A percentile compares a stretch with the other conserved stretches of the same genome.
phyloP scores from a whole-genome alignment of 2,888 invertebrate species.

The Nymphalis polychloros region DNA sequence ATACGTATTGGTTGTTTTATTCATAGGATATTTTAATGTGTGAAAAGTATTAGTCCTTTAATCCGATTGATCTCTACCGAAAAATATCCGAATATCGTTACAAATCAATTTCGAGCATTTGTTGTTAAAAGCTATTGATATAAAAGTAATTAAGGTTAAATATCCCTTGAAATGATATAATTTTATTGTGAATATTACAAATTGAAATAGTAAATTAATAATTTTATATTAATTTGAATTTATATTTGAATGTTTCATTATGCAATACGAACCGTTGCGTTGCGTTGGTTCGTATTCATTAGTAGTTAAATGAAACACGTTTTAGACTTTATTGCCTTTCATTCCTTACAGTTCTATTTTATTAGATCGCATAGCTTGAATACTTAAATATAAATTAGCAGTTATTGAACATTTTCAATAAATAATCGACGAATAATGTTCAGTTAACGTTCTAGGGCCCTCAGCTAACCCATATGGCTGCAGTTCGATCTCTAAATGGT shows the following conservation, averaged over 20 bases:
- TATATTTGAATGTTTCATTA: conserved; percentile 2
- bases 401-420: conserved; percentile 16
- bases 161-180: too few relatives aligned
- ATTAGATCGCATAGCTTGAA: conserved; percentile 29
- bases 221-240: neutral
- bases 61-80: too few relatives aligned
- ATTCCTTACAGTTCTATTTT: conserved; percentile 28
- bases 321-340: conserved; percentile 28
- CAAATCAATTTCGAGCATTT: too few relatives aligned
- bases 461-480: neutral
- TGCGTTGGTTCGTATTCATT: conserved; percentile 29
- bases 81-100: too few relatives aligned
- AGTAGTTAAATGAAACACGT: conserved; percentile 29
- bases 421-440: conserved; percentile 8
- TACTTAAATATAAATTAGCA: conserved; percentile 14
- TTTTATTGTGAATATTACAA: neutral
- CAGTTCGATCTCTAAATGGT: neutral
- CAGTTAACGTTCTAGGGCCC: neutral
- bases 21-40: neutral
- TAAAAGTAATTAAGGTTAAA: too few relatives aligned
- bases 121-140: too few relatives aligned
- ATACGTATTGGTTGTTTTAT: neutral
- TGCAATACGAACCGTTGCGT: conserved; percentile 19
- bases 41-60: neutral
- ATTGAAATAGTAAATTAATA: neutral